Base-by-base conservation (phyloP, 2,888 invertebrate genomes). In the Sesia apiformis region DNA sequence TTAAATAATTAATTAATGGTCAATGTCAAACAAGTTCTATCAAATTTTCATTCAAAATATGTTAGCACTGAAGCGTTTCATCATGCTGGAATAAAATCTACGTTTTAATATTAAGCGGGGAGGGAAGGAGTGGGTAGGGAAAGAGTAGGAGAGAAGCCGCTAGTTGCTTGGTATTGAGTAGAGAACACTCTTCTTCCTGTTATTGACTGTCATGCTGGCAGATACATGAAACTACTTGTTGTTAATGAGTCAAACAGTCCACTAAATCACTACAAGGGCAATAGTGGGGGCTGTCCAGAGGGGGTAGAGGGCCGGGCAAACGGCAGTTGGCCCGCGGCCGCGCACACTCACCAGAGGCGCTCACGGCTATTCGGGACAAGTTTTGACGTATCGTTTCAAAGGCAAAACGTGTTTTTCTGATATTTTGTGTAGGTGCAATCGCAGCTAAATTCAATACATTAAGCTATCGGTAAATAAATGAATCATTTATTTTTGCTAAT, bases 251-350 rank as follows among this genome's bases (percentile, higher is more conserved):
- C 64, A 76, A 75, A 75, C 70, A 70, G 66, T 76, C 74, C 68
- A 69, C 83, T 84, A 85, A 75, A 79, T 84, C 78, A 83, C 87
- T 87, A 87, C 87, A 71, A 79, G 77, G 76, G 77, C 80, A 77
- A 81, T 23, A 23, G 23, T 23, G 23, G 23, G 23, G 78, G 73
- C 69, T 65, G 70, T 72, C 79, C 78, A 4, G 23, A 23, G 23
- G 23, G 23, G 23, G 23, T 23, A 23, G 23, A 1, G 23, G 23
- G 23, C 23, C 23, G 23, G 23, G 23, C 23, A 23, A 1, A 23
- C 23, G 23, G 23, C 23, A 23, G 23, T 23, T 23, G 23, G 23
- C 23, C 23, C 23, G 23, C 23, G 23, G 23, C 23, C 23, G 23
- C 23, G 23, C 23, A 23, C 23, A 23, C 23, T 2, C 23, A 23